Base-by-base conservation (phyloP, 2,888 invertebrate genomes). In the Lepeophtheirus nordmannii region DNA sequence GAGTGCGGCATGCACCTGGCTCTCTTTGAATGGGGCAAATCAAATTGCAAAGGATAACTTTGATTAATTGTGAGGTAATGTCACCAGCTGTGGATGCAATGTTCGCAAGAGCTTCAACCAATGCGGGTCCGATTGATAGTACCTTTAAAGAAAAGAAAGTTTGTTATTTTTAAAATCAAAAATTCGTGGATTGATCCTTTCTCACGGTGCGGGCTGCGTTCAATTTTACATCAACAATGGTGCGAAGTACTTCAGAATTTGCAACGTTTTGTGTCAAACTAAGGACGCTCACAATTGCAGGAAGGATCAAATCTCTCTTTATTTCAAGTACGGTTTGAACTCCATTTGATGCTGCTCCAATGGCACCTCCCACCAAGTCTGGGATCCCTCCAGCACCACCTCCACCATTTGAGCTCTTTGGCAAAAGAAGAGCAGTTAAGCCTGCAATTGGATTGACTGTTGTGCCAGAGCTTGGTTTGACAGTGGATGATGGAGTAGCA, bases 291-390 rank as follows among this genome's bases (percentile, higher is more conserved):
- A 46, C n/a, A 17, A 46, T 46, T 17, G 17, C 14, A 17, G 53
- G 53, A 46, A 46, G 53, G 17, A 46, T 46, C n/a, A 46, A 17
- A 46, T 46, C 53, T 46, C 53, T 46, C 53, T 46, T 46, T 17
- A 46, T 17, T 46, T 46, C 53, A 46, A 46, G 53, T n/a, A 46
- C 53, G 8, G 53, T 46, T 8, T 17, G 2, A 46, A 46, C 53
- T n/a, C 53, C 53, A 17, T 14, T n/a, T 14, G 53, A n/a, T 14
- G 53, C 53, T n/a, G 53, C 17, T 46, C 53, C 53, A 17, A 46
- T 46, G 53, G 53, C 53, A 46, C 53, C 53, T 46, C 53, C 53
- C n/a, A 46, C 17, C 14, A 46, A 14, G 8, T 46, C 53, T 5
- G 53, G 17, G 17, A 14, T 46, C 53, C 30, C 30, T 30, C 30